These are phyloP conservation scores for Caenorhabditis sinica DNA, from an alignment of 2,888 invertebrate genomes.

Conservation along the genomic window DNA sequence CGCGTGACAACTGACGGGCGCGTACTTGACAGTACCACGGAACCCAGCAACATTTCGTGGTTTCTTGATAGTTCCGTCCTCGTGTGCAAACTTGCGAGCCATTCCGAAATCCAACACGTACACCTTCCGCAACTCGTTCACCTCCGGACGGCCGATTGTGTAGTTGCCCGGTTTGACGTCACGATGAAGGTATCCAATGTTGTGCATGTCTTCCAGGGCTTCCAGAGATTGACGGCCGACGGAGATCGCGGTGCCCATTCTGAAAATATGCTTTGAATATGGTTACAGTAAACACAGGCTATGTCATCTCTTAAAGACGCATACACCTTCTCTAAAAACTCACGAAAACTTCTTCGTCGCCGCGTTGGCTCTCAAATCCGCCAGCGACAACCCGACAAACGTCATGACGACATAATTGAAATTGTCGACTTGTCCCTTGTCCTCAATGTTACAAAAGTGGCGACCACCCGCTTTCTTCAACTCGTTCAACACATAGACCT, in stretches of 20 bases:
- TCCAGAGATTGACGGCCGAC: slow-evolving; percentile 77
- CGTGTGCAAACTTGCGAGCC: slow-evolving; percentile 79
- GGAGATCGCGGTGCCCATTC: slow-evolving; percentile 80
- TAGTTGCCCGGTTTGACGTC: slow-evolving; percentile 79
- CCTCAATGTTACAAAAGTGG: slow-evolving; percentile 81
- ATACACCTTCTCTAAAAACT: too few species aligned
- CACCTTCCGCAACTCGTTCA: slow-evolving; percentile 77
- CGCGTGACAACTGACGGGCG: slow-evolving; percentile 78
- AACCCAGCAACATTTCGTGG: slow-evolving; percentile 78
- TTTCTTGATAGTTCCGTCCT: slow-evolving; percentile 76
- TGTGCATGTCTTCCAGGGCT: slow-evolving; percentile 81
- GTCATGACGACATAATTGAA: slow-evolving; percentile 81
- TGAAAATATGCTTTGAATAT: too few species aligned
- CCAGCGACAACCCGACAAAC: slow-evolving; percentile 79
- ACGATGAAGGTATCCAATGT: slow-evolving; percentile 77
- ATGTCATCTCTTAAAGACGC: too few species aligned
- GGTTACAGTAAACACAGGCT: too few species aligned
- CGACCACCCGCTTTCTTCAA: slow-evolving; percentile 74
- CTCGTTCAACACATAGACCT: slow-evolving; percentile 78
- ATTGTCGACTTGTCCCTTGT: slow-evolving; percentile 72
- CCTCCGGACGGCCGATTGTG: slow-evolving; percentile 77
- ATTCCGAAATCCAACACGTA: slow-evolving; percentile 82
- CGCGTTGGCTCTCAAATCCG: slow-evolving; percentile 64
- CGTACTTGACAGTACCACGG: slow-evolving; percentile 77
- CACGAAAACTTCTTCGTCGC: slow-evolving; percentile 68